Percentiles rank a stretch among this genome's conserved stretches.
Evolutionary conservation across 2,113 vertebrate species (phyloP).

Genomic region (Physeter macrocephalus): DNA sequence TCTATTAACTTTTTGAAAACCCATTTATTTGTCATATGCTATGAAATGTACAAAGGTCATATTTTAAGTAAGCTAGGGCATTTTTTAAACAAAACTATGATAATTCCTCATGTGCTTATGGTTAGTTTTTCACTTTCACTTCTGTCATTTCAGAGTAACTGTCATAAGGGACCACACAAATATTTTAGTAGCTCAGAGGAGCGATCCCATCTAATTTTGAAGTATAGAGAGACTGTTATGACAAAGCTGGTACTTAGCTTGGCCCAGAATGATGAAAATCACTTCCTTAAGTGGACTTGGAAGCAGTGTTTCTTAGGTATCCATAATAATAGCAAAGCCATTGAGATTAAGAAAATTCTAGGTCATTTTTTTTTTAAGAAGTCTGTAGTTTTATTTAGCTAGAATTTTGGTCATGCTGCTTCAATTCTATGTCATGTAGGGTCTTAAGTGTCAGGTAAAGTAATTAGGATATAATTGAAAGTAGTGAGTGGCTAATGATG

Average conservation of each 20-base stretch:
- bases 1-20: neutral
- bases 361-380: neutral
- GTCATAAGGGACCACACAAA: neutral
- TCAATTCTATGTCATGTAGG: constrained; percentile 47
- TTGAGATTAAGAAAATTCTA: constrained; percentile 21
- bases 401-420: constrained; percentile 38
- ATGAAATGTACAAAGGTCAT: neutral
- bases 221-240: neutral
- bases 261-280: neutral
- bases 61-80: neutral
- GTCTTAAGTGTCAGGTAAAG: constrained; percentile 63
- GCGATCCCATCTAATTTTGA: neutral
- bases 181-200: neutral
- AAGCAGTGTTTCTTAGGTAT: neutral
- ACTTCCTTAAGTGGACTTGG: neutral
- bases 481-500: constrained; percentile 66
- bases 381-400: constrained; percentile 38
- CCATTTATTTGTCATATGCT: neutral
- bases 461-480: constrained; percentile 71
- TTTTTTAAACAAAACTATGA: neutral
- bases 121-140: neutral
- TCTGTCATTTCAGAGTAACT: neutral
- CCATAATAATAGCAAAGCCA: neutral
- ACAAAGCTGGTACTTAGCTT: neutral
- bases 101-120: neutral